Evolutionary conservation across 2,797 vertebrate species (phyloP), one percentile per base, ranked within the genome.

Genomic region (Epinephelus malabaricus): DNA sequence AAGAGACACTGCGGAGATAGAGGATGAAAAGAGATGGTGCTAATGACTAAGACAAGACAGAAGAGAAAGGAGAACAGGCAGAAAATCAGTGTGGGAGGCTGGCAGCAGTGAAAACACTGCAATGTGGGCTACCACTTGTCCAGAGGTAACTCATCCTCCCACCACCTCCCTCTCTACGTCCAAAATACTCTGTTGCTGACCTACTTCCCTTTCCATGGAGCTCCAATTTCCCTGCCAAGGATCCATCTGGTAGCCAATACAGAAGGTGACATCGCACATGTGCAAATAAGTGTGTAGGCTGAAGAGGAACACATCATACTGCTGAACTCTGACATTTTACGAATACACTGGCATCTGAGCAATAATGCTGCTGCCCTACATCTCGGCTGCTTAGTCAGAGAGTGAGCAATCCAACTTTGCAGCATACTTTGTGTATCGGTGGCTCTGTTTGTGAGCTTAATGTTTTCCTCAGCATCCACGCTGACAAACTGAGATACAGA

Each of bases 121-220:
- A 59, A 71, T 78, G 80, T 83, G 80, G 60, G 83, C 75, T 53
- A 12, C 51, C 27, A 62, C 74, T 81, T 25, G 60, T 71, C 54
- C 73, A 66, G 56, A 73, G 73, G 62, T 82, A 81, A 72, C 78
- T 76, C 76, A 46, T 70, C 79, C 46, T 73, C 74, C 76, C 51
- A 73, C 79, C 74, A 21, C 23, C 72, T 45, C 40, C 60, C 47
- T 73, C 79, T 63, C 62, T 38, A 55, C 11, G 38, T 82, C 68
- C 62, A 62, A 82, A 77, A 85, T 73, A 83, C 86, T 81, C 79
- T 40, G 68, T 73, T 67, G 68, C 63, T 90, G 89, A 93, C 92
- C 92, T 89, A 93, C 78, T 93, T 92, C 74, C 43, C 68, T 58
- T 51, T 79, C 59, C 72, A 55, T 15, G 2, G 4, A 71, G 77